Evolutionary conservation across 2,888 invertebrate genomes (phyloP).

Genomic region (Cotesia congregata): DNA sequence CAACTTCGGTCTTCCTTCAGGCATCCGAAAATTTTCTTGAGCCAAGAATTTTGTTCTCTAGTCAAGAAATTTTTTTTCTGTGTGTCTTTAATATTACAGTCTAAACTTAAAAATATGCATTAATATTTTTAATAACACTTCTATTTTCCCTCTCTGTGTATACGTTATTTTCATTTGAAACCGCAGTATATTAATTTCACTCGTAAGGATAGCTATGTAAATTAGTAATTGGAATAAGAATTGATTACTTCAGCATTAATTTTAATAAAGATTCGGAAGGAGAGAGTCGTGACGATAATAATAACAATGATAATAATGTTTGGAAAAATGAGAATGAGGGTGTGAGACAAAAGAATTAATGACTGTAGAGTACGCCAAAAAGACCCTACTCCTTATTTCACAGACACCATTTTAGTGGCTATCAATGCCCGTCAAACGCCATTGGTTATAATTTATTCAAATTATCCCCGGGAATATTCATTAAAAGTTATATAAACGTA

Average conservation of each 20-base stretch:
- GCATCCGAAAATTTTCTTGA: no score
- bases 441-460: conserved; percentile 70
- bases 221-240: neutral
- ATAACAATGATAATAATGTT: conserved; percentile 66
- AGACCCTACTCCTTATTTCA: neutral
- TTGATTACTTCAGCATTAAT: neutral
- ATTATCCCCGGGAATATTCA: conserved; percentile 68
- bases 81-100: no score
- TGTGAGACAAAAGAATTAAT: conserved; percentile 38
- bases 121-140: no score
- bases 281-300: neutral
- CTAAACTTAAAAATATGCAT: no score
- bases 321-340: conserved; percentile 43
- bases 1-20: no score
- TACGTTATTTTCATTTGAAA: no score
- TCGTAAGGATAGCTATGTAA: no score
- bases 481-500: conserved; percentile 60
- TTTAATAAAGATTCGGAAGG: neutral
- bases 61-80: no score
- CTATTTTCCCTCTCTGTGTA: no score
- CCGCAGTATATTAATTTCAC: no score
- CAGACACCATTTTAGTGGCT: conserved; percentile 48
- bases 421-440: conserved; percentile 69
- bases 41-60: no score
- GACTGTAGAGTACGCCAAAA: conserved; percentile 5